Evolutionary conservation across 2,113 vertebrate genomes (phyloP).

Genomic region (Colossoma macropomum): DNA sequence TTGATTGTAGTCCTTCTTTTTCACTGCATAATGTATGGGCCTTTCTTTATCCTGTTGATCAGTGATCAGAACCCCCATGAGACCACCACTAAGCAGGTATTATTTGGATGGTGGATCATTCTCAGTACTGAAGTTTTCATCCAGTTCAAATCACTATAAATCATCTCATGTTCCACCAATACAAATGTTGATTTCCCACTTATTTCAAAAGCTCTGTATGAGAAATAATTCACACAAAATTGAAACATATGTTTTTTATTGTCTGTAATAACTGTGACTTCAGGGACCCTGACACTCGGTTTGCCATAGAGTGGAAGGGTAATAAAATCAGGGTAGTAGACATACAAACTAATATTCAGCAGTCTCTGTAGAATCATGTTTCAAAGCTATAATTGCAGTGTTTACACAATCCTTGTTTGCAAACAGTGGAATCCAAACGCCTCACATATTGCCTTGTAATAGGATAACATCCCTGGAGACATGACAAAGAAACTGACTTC

Average conservation of each 20-base stretch:
- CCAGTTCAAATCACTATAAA: too few species aligned
- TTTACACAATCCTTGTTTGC: conserved; percentile 20
- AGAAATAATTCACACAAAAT: background rate
- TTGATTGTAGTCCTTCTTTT: too few species aligned
- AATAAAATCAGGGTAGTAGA: background rate
- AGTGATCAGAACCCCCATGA: too few species aligned
- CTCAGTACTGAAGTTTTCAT: background rate
- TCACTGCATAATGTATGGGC: too few species aligned
- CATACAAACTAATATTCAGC: background rate
- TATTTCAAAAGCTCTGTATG: too few species aligned
- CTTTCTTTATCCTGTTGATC: too few species aligned
- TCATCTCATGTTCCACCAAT: too few species aligned
- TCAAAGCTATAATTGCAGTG: conserved; percentile 9
- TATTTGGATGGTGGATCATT: too few species aligned
- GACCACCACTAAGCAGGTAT: too few species aligned
- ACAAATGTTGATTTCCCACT: too few species aligned
- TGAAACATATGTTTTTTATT: background rate
- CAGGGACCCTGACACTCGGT: background rate
- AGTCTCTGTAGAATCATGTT: conserved; percentile 1
- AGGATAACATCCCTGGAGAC: conserved; percentile 16
- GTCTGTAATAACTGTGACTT: background rate
- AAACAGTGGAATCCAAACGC: background rate
- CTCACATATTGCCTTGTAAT: background rate
- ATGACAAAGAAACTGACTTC: conserved; percentile 26
- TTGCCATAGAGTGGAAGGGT: background rate